phyloP scores from a whole-genome alignment of 2,113 vertebrate species.

The Athene noctua region DNA sequence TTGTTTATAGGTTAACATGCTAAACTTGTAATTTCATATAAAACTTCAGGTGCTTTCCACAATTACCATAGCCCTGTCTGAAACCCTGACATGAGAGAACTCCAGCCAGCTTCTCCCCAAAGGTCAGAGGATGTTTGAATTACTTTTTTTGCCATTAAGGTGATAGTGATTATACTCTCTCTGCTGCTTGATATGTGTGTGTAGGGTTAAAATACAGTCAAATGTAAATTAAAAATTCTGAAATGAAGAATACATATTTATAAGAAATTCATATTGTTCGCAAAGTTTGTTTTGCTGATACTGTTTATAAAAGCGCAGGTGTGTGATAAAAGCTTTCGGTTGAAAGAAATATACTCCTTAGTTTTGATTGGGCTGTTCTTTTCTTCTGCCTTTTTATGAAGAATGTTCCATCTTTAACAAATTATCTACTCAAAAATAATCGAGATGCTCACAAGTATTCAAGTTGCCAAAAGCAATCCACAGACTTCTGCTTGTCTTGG shows the following conservation, averaged over 20 bases:
- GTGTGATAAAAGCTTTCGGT: neutral
- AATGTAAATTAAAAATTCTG: neutral
- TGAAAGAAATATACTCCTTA: neutral
- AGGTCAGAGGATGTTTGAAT: neutral
- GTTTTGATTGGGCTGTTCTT: neutral
- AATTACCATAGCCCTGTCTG: neutral
- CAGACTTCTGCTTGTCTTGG: neutral
- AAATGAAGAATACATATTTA: neutral
- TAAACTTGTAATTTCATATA: neutral
- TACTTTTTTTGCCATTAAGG: neutral
- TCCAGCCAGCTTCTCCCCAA: neutral
- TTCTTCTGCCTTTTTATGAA: neutral
- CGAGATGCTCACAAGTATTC: neutral
- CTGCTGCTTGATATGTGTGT: neutral
- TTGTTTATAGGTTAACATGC: neutral
- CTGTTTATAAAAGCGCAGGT: slow-evolving; percentile 13
- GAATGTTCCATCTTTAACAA: neutral
- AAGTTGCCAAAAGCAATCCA: neutral
- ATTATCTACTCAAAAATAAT: slow-evolving; percentile 17
- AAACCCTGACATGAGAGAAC: neutral
- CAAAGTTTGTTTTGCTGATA: slow-evolving; percentile 17
- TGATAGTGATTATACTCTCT: neutral
- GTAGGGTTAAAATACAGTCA: neutral
- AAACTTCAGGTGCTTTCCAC: neutral
- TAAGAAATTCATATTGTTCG: neutral